Base-by-base conservation (phyloP, 2,888 invertebrate species). In the Drosophila tripunctata region DNA sequence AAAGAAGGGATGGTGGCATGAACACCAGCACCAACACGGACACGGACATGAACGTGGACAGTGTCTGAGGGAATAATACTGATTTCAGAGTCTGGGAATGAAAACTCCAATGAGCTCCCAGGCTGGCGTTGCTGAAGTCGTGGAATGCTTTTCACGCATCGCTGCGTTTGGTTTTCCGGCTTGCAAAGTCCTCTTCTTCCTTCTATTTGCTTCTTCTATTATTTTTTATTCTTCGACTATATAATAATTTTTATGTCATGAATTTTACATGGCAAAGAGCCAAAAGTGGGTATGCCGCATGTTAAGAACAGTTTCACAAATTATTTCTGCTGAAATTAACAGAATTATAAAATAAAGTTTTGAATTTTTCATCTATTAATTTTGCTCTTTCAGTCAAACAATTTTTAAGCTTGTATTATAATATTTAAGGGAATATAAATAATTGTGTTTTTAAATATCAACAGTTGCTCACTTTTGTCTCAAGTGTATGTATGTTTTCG, bases 141-240 rank as follows among this genome's bases (percentile, higher is more conserved):
- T 80, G 84, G 66, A 77, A 82, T 87, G 81, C 77, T 84, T 87
- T 81, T 81, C 75, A 83, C 81, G 81, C 81, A 78, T 87, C 87
- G 75, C 65, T 82, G 85, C 86, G 62, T 82, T 87, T 66, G 75
- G 78, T 84, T 78, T 87, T 87, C 67, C 82, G 82, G 79, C 63
- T 60, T 64, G 48, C 33, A 58, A 41, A 40, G 60, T 47, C 30
- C 47, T 31, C 40, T 19, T 51, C 15, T 12, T 38, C 31, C 19
- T 27, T 27, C 27, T 31, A 41, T 12, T 14, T 56, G 12, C 19
- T 41, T 92, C 67, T 92, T 3, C 17, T 17, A 48, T 19, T 38
- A 6, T 7, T 19, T 21, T 33, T 12, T 33, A 31, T 19, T 24
- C n/a, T 40, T 27, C n/a, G 58, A 35, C 62, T 54, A 52, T 74